Conservation (phyloP, 2,113 vertebrate genomes). For the Mixornis gularis region DNA sequence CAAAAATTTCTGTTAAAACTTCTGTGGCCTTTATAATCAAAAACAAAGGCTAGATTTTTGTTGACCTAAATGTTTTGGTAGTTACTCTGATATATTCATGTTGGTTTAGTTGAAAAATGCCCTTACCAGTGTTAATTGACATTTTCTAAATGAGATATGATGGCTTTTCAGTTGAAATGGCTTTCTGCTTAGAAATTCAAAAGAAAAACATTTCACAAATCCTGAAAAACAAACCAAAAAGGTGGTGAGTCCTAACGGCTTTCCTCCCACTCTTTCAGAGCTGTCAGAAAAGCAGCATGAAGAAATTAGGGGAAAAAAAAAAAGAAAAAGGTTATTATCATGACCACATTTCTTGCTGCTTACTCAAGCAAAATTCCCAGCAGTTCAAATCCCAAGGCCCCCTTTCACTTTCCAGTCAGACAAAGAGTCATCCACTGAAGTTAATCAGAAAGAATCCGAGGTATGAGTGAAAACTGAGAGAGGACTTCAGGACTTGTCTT, state of each 20-base stretch:
- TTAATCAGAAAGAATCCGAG: conserved; percentile 2
- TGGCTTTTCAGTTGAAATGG: neutral
- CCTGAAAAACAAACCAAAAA: conserved; percentile 23
- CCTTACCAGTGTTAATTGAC: neutral
- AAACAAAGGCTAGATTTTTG: neutral
- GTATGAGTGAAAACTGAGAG: conserved; percentile 19
- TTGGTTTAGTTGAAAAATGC: neutral
- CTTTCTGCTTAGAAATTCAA: neutral
- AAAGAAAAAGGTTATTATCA: conserved; percentile 7
- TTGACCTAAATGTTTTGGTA: neutral
- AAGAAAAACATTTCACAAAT: conserved; percentile 13
- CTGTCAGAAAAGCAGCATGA: conserved; percentile 30
- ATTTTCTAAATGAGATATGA: conserved; percentile 12
- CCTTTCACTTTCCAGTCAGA: conserved; percentile 19
- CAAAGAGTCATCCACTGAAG: conserved; percentile 1
- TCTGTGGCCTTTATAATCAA: neutral
- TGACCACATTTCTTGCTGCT: neutral
- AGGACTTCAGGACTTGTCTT: conserved; percentile 26
- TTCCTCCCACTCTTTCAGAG: conserved; percentile 23
- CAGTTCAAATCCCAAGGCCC: conserved; percentile 15
- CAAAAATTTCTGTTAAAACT: neutral
- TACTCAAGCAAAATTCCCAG: conserved; percentile 35
- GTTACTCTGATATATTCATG: neutral
- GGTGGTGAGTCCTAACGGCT: neutral
- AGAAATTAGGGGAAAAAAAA: neutral